Conservation (phyloP, 37 sponge, comb jelly and placozoan genomes). For the Ephydatia muelleri region DNA sequence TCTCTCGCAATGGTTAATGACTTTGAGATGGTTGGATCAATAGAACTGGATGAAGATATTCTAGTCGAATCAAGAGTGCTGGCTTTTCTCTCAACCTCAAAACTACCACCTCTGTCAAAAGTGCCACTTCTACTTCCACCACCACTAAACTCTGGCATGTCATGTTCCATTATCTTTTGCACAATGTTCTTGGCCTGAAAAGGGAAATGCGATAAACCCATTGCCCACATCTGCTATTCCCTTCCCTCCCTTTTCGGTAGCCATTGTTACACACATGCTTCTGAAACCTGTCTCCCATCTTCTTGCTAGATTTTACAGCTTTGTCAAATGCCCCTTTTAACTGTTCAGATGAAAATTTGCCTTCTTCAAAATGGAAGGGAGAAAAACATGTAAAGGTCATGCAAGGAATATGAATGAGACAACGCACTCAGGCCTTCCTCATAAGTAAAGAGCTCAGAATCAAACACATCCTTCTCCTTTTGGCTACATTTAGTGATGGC, state of each 20-base stretch:
- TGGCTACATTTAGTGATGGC: conserved; percentile 32
- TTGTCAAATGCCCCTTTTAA: conserved; percentile 32
- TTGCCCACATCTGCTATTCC: too few species aligned
- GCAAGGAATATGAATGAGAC: background rate
- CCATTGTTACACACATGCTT: conserved; percentile 6
- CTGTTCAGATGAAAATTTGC: conserved; percentile 26
- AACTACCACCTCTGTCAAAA: background rate
- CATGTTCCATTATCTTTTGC: background rate
- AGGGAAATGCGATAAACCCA: background rate
- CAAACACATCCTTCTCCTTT: conserved; percentile 71
- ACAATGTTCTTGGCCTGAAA: background rate
- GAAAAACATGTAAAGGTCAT: background rate
- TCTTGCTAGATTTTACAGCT: background rate
- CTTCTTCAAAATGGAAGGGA: conserved; percentile 21
- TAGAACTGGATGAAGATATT: background rate
- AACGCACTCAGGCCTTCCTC: conserved; percentile 45
- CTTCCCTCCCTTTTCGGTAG: background rate
- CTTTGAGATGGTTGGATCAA: background rate
- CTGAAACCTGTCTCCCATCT: background rate
- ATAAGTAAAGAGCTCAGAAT: conserved; percentile 46
- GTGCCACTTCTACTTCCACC: background rate
- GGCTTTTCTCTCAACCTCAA: background rate
- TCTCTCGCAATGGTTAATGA: background rate
- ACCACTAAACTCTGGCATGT: background rate
- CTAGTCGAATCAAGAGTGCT: background rate